Evolutionary conservation across 2,113 vertebrate genomes (phyloP).

Genomic region (Girardinichthys multiradiatus): DNA sequence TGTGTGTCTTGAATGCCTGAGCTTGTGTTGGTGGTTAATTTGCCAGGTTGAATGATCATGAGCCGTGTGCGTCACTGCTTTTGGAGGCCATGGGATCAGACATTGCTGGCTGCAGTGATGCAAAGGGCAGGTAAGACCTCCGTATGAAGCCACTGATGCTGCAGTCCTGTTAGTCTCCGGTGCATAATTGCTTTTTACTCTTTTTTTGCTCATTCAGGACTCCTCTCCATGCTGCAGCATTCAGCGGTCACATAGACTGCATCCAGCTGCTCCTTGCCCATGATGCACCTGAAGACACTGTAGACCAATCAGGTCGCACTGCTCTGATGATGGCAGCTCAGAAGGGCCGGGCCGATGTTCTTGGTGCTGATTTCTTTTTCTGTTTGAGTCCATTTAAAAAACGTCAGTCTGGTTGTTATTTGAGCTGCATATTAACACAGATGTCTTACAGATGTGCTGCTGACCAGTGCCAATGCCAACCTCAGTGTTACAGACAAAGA

Average conservation of each 20-base stretch:
- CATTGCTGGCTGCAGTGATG: constrained; percentile 88
- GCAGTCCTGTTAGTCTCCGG: not conserved
- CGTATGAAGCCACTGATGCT: too few relatives aligned
- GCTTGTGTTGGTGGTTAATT: not conserved
- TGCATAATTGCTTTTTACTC: not conserved
- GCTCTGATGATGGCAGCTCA: constrained; percentile 92
- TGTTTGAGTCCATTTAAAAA: not conserved
- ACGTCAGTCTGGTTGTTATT: not conserved
- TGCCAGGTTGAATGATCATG: constrained; percentile 90
- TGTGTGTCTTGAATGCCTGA: not conserved
- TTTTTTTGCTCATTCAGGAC: constrained; percentile 74
- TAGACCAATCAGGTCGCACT: constrained; percentile 84
- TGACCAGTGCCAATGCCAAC: constrained; percentile 82
- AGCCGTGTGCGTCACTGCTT: constrained; percentile 90
- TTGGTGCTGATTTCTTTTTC: constrained; percentile 77
- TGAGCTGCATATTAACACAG: not conserved
- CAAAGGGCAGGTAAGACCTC: constrained; percentile 86
- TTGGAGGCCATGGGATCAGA: constrained; percentile 91
- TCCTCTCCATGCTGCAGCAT: constrained; percentile 93
- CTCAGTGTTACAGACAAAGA: constrained; percentile 87
- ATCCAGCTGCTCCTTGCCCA: constrained; percentile 92
- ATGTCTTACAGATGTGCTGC: constrained; percentile 84
- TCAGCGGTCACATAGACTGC: constrained; percentile 89
- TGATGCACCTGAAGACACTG: constrained; percentile 83
- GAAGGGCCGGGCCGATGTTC: constrained; percentile 81